Base-by-base conservation (phyloP, 2,113 vertebrate species). In the Stomatorhinus ivindoensis region DNA sequence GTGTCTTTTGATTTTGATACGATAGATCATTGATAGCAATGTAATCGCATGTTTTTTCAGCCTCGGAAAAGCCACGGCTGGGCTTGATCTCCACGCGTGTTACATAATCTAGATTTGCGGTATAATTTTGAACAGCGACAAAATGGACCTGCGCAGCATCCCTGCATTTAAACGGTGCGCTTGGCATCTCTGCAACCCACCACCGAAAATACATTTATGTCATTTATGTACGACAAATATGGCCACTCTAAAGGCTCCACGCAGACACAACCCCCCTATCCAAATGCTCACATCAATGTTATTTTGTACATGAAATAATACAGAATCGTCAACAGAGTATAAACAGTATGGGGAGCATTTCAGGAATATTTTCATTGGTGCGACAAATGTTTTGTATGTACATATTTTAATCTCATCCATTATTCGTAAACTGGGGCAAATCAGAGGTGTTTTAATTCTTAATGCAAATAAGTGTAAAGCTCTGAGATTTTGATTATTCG, bases 91-190 rank as follows among this genome's bases (percentile, higher is more conserved):
- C 10, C 51, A 83, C 27, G 4, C 88, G 27, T 58, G 50, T 89
- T 89, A 51, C 88, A 83, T 89, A 89, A 83, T 35, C 15, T 82
- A 42, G 4, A 82, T 48, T 88, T 42, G 31, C 42, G 24, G 65
- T 47, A 88, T 61, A 46, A 84, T 47, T 84, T 85, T 1, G 27
- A 31, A 55, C 51, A 35, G 24, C 39, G 17, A 80, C 88, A 39
- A 24, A 17, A 21, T 15, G 31, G 19, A 85, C 4, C 46, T 27
- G 27, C 31, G 39, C 73, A 13, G 46, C 11, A 35, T 82, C 88
- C 88, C 27, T 44, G 42, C 76, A 35, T 10, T 83, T 31, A 9
- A 61, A 21, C 19, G 82, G 17, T n/a, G 10, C 51, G 55, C 53
- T 19, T 85, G 76, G 42, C 35, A 89, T 58, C 50, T 53, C 82